A percentile compares a stretch with the other conserved stretches of the same genome.
These are phyloP conservation scores for Addax nasomaculatus DNA, from an alignment of 2,113 vertebrate genomes.

Conservation along the genomic window DNA sequence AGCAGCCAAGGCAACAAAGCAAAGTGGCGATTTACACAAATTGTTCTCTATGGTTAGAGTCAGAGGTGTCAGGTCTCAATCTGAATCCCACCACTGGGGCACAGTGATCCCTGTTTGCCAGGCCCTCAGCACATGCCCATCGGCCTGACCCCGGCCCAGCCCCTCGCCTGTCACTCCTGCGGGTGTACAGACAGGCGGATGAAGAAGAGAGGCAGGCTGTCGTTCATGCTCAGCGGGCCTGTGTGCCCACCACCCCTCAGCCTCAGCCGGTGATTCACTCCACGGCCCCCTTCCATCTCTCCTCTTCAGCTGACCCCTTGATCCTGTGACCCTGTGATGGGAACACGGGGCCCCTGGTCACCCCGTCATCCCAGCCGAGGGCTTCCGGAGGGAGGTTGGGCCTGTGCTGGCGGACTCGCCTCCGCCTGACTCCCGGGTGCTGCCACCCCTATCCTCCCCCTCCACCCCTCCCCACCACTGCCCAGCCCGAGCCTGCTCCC, in stretches of 20 bases:
- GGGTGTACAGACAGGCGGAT: accelerated
- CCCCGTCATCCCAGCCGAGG: not conserved
- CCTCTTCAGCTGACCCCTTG: not conserved
- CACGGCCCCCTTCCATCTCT: no score
- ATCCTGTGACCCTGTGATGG: not conserved
- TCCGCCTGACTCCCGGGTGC: not conserved
- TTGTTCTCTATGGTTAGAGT: not conserved
- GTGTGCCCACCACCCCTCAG: accelerated
- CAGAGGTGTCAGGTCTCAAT: not conserved
- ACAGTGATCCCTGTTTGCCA: accelerated
- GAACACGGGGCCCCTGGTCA: not conserved
- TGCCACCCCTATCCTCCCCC: not conserved
- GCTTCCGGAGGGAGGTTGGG: accelerated
- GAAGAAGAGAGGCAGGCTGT: accelerated
- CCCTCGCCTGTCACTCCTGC: not conserved
- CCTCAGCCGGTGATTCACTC: accelerated
- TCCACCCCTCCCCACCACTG: not conserved
- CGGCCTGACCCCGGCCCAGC: accelerated
- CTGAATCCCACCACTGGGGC: not conserved
- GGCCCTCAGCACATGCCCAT: accelerated
- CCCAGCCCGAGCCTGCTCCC: accelerated
- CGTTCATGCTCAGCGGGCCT: accelerated
- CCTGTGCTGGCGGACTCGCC: not conserved
- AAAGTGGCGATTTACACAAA: not conserved
- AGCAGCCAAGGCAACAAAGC: not conserved